phyloP scores from a whole-genome alignment of 2,113 vertebrate genomes.

The Thamnophis sirtalis region DNA sequence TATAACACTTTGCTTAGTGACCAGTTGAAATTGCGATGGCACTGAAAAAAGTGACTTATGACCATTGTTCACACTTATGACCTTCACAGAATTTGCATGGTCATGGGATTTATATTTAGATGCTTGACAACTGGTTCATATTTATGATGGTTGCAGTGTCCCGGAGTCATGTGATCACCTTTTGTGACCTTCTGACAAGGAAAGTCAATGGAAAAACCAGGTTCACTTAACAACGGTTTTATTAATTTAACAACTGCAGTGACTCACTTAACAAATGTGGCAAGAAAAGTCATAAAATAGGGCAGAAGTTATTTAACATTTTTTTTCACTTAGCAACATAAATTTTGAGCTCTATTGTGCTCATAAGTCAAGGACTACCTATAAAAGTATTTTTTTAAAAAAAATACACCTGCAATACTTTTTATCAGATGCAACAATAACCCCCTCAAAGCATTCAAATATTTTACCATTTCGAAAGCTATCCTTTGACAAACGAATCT shows the following conservation, averaged over 20 bases:
- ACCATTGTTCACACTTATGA: neutral
- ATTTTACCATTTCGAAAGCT: conserved; percentile 14
- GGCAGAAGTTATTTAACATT: neutral
- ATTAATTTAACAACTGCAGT: too few species aligned
- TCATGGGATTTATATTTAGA: too few species aligned
- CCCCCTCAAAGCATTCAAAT: neutral
- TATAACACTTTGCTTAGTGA: neutral
- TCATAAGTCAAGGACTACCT: neutral
- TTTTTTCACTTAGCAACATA: neutral
- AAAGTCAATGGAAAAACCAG: too few species aligned
- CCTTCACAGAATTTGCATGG: neutral
- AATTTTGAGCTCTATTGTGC: neutral
- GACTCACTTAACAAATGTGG: neutral
- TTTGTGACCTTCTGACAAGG: too few species aligned
- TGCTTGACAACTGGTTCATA: too few species aligned
- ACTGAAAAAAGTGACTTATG: neutral
- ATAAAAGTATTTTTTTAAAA: neutral
- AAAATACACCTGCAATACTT: neutral
- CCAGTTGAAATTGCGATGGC: neutral
- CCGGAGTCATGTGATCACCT: too few species aligned
- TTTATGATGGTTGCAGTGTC: too few species aligned
- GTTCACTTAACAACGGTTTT: neutral
- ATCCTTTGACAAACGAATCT: conserved; percentile 41
- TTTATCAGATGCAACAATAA: conserved; percentile 1
- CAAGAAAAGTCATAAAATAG: neutral